Conservation (phyloP, 2,797 vertebrate genomes). For the Amphiprion clarkii region DNA sequence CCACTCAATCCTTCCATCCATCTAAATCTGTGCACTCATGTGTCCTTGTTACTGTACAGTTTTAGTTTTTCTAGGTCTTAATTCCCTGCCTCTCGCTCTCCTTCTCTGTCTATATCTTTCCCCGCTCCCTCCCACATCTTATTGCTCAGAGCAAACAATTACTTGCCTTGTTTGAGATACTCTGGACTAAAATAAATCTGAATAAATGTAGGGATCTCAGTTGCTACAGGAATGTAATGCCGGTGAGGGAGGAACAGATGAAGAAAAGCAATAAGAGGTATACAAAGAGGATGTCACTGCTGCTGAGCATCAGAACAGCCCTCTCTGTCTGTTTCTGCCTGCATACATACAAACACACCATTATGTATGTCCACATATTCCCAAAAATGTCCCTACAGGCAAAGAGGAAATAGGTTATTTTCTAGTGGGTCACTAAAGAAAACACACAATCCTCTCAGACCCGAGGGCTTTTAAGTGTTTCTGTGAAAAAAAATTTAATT, state of each 20-base stretch:
- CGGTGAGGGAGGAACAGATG: constrained; percentile 33
- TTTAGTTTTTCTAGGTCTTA: constrained; percentile 38
- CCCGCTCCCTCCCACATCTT: constrained; percentile 44
- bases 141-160: constrained; percentile 73
- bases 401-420: constrained; percentile 25
- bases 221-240: constrained; percentile 38
- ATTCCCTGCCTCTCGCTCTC: constrained; percentile 25
- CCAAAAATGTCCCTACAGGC: constrained; percentile 32
- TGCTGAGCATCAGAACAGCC: constrained; percentile 19
- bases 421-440: constrained; percentile 50
- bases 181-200: constrained; percentile 67
- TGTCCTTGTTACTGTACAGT: constrained; percentile 37
- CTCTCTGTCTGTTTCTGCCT: not conserved
- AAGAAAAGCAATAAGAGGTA: constrained; percentile 36
- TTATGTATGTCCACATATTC: constrained; percentile 40
- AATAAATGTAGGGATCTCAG: constrained; percentile 55
- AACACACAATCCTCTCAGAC: constrained; percentile 36
- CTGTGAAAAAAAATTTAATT: not conserved
- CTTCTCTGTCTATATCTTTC: constrained; percentile 29
- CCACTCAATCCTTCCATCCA: constrained; percentile 10
- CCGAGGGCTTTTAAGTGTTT: constrained; percentile 41
- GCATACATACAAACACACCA: constrained; percentile 23
- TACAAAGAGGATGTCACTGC: constrained; percentile 45
- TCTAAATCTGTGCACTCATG: constrained; percentile 1
- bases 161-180: constrained; percentile 65